Percentiles rank a stretch among this genome's conserved stretches.
Conservation (phyloP, 1,140 invertebrate species). For the Steinernema feltiae region DNA sequence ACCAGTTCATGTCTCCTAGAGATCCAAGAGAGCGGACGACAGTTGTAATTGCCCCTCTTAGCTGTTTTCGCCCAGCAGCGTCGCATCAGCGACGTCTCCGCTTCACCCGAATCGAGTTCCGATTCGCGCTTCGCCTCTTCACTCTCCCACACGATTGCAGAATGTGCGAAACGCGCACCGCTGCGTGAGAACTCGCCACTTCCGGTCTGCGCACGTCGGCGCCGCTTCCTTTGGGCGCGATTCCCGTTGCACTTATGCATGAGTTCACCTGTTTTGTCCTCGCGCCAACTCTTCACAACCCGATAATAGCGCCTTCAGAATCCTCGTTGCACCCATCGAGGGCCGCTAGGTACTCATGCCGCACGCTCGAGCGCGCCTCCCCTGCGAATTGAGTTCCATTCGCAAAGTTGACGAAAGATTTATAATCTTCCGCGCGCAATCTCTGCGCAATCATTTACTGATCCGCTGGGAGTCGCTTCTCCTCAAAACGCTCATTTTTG, state of each 20-base stretch:
- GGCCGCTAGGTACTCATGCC: no score
- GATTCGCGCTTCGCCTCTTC: not conserved
- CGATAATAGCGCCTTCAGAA: no score
- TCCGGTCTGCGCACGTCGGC: not conserved
- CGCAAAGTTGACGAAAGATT: conserved; percentile 11
- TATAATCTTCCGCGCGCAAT: conserved; percentile 10
- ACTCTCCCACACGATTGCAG: not conserved
- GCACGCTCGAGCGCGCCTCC: no score
- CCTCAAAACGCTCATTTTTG: not conserved
- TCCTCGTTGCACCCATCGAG: no score
- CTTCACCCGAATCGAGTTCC: not conserved
- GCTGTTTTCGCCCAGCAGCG: no score
- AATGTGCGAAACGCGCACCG: not conserved
- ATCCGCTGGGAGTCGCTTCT: not conserved
- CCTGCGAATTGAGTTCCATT: not conserved
- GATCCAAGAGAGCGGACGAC: no score
- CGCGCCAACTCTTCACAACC: no score
- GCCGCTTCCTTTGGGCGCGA: not conserved
- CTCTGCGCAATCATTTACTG: not conserved
- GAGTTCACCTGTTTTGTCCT: not conserved
- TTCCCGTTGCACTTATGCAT: not conserved
- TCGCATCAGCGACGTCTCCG: not conserved
- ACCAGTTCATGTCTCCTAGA: no score
- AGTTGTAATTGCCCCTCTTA: no score
- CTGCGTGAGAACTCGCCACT: not conserved